Evolutionary conservation across 2,888 invertebrate species (phyloP), one percentile per base, ranked within the genome.

Genomic region (Lycocerus yunnanus): DNA sequence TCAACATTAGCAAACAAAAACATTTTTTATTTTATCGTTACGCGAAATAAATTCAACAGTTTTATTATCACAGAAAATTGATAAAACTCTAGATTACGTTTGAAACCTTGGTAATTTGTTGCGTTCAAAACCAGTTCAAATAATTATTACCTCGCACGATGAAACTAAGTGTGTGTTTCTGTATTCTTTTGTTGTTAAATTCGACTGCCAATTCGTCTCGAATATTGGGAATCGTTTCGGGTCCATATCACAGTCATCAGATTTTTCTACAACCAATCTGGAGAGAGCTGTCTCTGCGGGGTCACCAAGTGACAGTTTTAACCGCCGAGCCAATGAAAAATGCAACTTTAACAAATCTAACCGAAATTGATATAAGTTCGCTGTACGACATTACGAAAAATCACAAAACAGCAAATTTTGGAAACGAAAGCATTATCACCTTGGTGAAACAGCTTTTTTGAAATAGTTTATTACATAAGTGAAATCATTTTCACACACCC

Each of bases 181-280:
- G n/a, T 6, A 4, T n/a, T n/a, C 6, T 43, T n/a, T n/a, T n/a
- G 4, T 43, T n/a, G 2, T 43, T 43, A 3, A n/a, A 6, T 43
- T 43, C 1, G 0, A 27, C 13, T 43, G 43, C n/a, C 6, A 8
- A 43, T n/a, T 43, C 43, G 2, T 86, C 87, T 2, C 83, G 84
- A 78, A 89, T 89, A 68, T 80, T 90, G 61, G 87, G 84, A 0
- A 80, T 89, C 0, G 83, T 87, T 58, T 83, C 87, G 13, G 83
- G 85, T 4, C 86, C 89, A 2, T 87, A 88, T 3, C 85, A 86
- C 71, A 89, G 89, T 78, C 89, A 90, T 77, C 89, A 89, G 81
- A 80, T 86, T 0, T 85, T 88, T 0, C 88, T 85, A 80, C 85
- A 85, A 60, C 85, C 86, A 11, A 80, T 90, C 21, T 86, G 88